Evolutionary conservation across 2,113 vertebrate genomes (phyloP).

Genomic region (Oryzias javanicus): DNA sequence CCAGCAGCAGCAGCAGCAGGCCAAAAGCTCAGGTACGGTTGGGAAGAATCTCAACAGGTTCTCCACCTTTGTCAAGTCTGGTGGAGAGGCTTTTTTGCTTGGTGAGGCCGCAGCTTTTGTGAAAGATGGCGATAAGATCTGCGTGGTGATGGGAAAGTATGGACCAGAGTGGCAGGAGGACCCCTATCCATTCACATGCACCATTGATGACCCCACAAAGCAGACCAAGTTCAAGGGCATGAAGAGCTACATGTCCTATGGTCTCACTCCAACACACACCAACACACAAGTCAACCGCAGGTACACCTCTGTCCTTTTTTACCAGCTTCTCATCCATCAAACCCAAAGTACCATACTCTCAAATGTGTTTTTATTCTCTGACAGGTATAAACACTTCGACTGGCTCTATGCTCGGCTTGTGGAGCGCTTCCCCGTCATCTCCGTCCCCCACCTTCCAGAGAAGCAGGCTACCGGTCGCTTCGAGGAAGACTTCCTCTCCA

Average conservation of each 20-base stretch:
- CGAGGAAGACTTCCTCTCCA: conserved; percentile 97
- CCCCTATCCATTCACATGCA: conserved; percentile 89
- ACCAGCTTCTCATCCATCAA: conserved; percentile 20
- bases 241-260: conserved; percentile 98
- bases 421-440: conserved; percentile 95
- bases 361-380: neutral
- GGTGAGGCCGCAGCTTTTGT: conserved; percentile 90
- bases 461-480: conserved; percentile 97
- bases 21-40: conserved; percentile 90
- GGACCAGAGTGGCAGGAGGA: conserved; percentile 96
- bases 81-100: conserved; percentile 93
- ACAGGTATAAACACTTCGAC: conserved; percentile 96
- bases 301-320: conserved; percentile 41
- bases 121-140: conserved; percentile 89
- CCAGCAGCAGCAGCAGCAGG: conserved; percentile 68
- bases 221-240: conserved; percentile 99
- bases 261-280: conserved; percentile 90
- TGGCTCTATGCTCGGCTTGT: conserved; percentile 93
- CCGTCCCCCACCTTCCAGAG: conserved; percentile 93
- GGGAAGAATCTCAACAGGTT: conserved; percentile 96
- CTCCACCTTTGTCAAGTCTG: conserved; percentile 95
- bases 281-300: conserved; percentile 89
- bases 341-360: neutral
- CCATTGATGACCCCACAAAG: conserved; percentile 96
- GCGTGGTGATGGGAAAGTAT: conserved; percentile 84